Conservation (phyloP, 2,113 vertebrate genomes). For the Setophaga petechia region DNA sequence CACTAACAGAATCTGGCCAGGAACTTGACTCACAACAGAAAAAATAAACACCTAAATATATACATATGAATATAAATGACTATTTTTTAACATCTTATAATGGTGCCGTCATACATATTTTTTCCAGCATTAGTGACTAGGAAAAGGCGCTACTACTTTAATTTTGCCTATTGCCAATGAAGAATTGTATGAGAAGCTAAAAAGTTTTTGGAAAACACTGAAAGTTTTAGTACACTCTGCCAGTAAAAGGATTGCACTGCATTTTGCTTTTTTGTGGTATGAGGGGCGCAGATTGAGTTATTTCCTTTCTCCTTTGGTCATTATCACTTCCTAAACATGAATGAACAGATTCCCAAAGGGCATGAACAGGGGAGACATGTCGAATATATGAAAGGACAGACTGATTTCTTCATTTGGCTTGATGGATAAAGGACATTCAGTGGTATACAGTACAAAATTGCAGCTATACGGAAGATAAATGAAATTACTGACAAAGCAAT, state of each 20-base stretch:
- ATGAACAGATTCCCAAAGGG: not conserved
- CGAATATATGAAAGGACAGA: not conserved
- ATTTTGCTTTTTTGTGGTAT: not conserved
- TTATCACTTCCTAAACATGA: not conserved
- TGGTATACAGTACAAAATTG: not conserved
- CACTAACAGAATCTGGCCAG: not conserved
- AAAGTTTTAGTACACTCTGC: not conserved
- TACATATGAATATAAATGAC: not conserved
- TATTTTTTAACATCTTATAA: not conserved
- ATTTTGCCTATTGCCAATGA: not conserved
- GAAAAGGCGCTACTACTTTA: not conserved
- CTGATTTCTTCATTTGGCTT: not conserved
- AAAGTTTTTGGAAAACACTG: not conserved
- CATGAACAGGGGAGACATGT: not conserved
- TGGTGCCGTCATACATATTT: fast-evolving
- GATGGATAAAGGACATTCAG: not conserved
- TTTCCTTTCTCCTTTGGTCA: not conserved
- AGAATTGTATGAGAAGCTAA: not conserved
- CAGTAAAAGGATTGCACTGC: not conserved
- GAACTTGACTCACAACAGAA: not conserved
- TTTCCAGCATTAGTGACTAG: not conserved
- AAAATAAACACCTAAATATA: not conserved
- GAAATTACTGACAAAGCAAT: not conserved
- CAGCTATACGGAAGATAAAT: not conserved
- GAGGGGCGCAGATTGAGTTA: not conserved